Evolutionary conservation across 2,113 vertebrate species (phyloP).

Genomic region (Phylloscopus trochilus): DNA sequence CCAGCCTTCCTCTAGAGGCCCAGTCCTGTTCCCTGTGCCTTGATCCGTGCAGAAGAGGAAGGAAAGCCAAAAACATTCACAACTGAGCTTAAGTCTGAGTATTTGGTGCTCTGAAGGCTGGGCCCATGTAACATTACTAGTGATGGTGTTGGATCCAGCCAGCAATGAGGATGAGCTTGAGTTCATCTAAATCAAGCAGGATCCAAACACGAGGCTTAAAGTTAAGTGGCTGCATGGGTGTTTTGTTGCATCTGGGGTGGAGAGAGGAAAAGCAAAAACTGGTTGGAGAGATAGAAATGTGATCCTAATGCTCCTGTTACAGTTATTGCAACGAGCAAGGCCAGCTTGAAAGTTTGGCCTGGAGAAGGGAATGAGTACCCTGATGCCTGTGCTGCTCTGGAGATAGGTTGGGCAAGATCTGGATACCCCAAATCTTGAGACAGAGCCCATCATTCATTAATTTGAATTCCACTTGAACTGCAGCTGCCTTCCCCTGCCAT

Average conservation of each 20-base stretch:
- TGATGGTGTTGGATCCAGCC: neutral
- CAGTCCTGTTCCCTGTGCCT: neutral
- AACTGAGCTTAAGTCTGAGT: neutral
- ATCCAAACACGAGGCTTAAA: neutral
- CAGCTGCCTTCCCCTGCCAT: neutral
- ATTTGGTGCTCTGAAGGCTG: neutral
- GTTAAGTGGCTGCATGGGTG: neutral
- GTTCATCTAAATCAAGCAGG: neutral
- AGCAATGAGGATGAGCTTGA: neutral
- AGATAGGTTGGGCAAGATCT: neutral
- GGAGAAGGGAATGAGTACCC: neutral
- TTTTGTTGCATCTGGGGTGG: neutral
- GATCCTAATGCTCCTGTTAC: neutral
- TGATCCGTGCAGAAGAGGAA: neutral
- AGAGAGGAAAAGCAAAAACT: neutral
- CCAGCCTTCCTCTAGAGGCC: neutral
- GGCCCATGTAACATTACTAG: fast-evolving
- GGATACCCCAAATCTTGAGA: neutral
- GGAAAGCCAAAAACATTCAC: neutral
- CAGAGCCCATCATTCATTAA: neutral
- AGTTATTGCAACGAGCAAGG: neutral
- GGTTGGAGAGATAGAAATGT: neutral
- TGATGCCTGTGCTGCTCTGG: neutral
- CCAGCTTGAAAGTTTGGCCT: neutral
- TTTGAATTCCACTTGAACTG: neutral